A percentile compares a stretch with the other conserved stretches of the same genome.
phyloP scores from a whole-genome alignment of 2,888 invertebrate genomes.

The Stenolophus ochropezus region DNA sequence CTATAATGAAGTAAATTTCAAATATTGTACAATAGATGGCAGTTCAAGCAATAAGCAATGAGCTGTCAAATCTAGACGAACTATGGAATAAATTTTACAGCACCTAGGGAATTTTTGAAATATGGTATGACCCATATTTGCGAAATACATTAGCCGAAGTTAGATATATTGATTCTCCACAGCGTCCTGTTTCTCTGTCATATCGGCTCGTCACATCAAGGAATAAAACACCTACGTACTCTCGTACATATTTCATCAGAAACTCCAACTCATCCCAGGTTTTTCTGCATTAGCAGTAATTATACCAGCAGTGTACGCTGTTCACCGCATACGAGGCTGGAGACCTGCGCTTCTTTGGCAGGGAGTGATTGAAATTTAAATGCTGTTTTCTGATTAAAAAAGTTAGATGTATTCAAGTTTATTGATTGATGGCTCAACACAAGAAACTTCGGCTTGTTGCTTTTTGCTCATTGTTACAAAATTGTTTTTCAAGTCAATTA shows the following conservation, averaged over 20 bases:
- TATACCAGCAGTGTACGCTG: background rate
- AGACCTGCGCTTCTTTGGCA: background rate
- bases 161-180: background rate
- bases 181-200: too few species aligned
- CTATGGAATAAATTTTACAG: too few species aligned
- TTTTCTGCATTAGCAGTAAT: background rate
- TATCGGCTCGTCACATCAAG: background rate
- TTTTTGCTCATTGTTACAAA: constrained; percentile 22
- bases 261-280: too few species aligned
- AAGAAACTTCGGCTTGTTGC: constrained; percentile 9
- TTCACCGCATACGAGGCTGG: too few species aligned
- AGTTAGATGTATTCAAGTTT: constrained; percentile 41
- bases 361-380: constrained; percentile 30
- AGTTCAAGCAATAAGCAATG: too few species aligned
- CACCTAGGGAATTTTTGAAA: too few species aligned
- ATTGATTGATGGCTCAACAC: constrained; percentile 29
- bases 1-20: too few species aligned
- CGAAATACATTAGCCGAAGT: background rate
- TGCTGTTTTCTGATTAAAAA: constrained; percentile 35
- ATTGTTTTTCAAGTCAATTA: constrained; percentile 9
- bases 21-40: too few species aligned
- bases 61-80: too few species aligned
- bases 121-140: background rate
- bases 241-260: background rate
- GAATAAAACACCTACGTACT: background rate